Evolutionary conservation across 2,888 invertebrate genomes (phyloP).

Genomic region (Chymomyza amoena): DNA sequence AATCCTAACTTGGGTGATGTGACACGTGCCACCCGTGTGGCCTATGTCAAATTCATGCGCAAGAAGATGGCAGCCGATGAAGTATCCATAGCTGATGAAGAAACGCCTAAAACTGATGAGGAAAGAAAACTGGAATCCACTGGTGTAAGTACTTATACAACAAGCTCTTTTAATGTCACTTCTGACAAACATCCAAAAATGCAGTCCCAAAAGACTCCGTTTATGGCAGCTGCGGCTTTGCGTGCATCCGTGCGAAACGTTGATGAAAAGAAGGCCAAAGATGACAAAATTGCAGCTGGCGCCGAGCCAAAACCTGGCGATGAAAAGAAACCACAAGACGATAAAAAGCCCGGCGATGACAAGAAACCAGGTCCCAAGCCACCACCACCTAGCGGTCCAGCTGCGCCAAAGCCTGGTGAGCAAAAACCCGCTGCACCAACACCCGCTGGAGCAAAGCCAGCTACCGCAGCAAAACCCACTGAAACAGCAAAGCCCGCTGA

Average conservation of each 20-base stretch:
- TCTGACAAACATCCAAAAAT: not conserved
- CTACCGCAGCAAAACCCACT: slow-evolving; percentile 42
- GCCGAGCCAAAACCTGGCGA: slow-evolving; percentile 11
- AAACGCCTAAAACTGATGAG: slow-evolving; percentile 26
- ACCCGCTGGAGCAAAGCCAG: slow-evolving; percentile 33
- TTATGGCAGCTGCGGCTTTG: slow-evolving; percentile 47
- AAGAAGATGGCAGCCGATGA: slow-evolving; percentile 82
- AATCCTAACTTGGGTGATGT: slow-evolving; percentile 89
- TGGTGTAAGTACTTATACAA: slow-evolving; percentile 31
- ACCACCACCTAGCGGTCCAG: slow-evolving; percentile 16
- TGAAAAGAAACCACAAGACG: slow-evolving; percentile 37
- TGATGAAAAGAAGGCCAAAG: slow-evolving; percentile 41
- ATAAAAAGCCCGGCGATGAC: slow-evolving; percentile 42
- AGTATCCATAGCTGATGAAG: slow-evolving; percentile 74
- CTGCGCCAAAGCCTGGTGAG: slow-evolving; percentile 42
- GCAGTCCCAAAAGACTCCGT: slow-evolving; percentile 42
- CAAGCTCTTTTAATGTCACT: no score
- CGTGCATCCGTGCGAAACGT: slow-evolving; percentile 56
- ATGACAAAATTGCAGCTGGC: slow-evolving; percentile 7
- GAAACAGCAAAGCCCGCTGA: slow-evolving; percentile 45
- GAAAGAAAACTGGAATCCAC: slow-evolving; percentile 41
- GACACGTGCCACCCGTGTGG: slow-evolving; percentile 88
- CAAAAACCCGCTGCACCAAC: slow-evolving; percentile 44
- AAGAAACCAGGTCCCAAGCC: slow-evolving; percentile 21
- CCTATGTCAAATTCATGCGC: slow-evolving; percentile 93